Percentiles rank a stretch among this genome's conserved stretches.
phyloP scores from a whole-genome alignment of 2,113 vertebrate genomes.

The Rhinichthys klamathensis region DNA sequence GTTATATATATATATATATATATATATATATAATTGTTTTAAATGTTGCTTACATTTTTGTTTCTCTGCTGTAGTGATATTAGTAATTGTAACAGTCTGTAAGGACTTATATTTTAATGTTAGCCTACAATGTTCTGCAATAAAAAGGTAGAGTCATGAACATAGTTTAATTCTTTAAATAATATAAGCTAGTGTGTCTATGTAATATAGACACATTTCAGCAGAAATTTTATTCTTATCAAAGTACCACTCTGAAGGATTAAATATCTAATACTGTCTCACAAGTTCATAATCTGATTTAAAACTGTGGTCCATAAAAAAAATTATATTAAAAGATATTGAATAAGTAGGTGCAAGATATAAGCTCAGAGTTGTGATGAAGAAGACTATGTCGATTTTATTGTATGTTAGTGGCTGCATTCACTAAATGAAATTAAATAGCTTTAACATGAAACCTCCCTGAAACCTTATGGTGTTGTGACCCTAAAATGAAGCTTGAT shows the following conservation, averaged over 20 bases:
- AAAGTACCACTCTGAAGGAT: background rate
- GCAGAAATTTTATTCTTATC: background rate
- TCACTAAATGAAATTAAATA: background rate
- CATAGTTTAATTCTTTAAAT: background rate
- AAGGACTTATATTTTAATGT: too few species aligned
- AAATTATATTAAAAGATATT: too few species aligned
- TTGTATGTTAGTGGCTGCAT: background rate
- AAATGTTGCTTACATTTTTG: too few species aligned
- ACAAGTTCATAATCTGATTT: background rate
- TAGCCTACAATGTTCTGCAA: background rate
- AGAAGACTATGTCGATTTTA: background rate
- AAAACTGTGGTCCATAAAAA: background rate
- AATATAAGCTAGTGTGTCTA: background rate
- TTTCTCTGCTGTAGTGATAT: too few species aligned
- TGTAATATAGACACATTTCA: background rate
- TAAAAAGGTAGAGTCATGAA: background rate
- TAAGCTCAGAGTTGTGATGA: background rate
- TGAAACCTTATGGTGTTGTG: background rate
- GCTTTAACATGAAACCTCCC: background rate
- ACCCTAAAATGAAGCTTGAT: background rate
- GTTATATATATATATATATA: too few species aligned
- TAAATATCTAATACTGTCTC: background rate
- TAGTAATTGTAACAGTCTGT: too few species aligned
- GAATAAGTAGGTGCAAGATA: background rate
- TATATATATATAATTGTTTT: too few species aligned